Conservation (phyloP, 2,888 invertebrate species). For the Ectemnius lituratus region DNA sequence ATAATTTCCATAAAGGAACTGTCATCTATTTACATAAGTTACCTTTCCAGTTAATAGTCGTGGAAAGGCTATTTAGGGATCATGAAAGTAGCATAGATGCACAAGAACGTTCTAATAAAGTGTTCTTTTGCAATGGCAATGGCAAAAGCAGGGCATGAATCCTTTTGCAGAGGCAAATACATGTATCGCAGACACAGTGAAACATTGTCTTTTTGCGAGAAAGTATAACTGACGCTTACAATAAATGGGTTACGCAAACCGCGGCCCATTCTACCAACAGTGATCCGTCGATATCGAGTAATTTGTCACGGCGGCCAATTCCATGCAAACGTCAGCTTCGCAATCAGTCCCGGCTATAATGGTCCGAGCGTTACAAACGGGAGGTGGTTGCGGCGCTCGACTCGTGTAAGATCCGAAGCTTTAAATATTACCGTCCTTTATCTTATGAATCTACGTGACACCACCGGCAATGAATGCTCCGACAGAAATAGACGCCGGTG, state of each 20-base stretch:
- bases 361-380: conserved; percentile 11
- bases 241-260: conserved; percentile 45
- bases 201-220: conserved; percentile 26
- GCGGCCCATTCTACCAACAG: conserved; percentile 13
- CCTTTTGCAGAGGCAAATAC: conserved; percentile 31
- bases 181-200: not conserved
- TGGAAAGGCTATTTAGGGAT: conserved; percentile 3
- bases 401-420: conserved; percentile 32
- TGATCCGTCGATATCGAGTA: conserved; percentile 37
- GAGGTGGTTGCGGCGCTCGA: conserved; percentile 17
- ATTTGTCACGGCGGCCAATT: conserved; percentile 52
- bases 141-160: conserved; percentile 19
- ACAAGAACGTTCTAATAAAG: conserved; percentile 34
- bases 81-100: conserved; percentile 32
- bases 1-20: too few species aligned
- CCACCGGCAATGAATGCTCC: too few species aligned
- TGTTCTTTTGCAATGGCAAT: too few species aligned
- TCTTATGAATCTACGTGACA: conserved; percentile 11
- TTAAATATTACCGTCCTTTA: conserved; percentile 36
- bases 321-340: conserved; percentile 22
- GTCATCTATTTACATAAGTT: not conserved
- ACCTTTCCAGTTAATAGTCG: not conserved
- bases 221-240: conserved; percentile 24
- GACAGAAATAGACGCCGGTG: too few species aligned
- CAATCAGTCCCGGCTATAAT: not conserved